Percentiles rank a stretch among this genome's conserved stretches.
Conservation (phyloP, 2,888 invertebrate species). For the Oscheius sp. region DNA sequence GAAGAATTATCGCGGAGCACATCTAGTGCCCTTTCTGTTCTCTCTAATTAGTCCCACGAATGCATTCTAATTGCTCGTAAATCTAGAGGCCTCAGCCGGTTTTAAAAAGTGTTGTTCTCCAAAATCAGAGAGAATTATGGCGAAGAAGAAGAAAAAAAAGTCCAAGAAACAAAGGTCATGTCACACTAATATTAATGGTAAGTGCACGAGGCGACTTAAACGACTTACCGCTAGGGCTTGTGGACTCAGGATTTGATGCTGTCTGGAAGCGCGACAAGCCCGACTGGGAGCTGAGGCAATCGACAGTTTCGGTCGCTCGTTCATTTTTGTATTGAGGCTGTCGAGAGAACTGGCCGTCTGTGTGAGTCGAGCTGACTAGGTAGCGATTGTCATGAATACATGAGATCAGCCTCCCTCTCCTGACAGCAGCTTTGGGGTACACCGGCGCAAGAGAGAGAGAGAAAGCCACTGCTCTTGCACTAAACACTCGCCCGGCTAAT, state of each 20-base stretch:
- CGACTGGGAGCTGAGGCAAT: slow-evolving; percentile 37
- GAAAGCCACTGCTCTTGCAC: too few relatives aligned
- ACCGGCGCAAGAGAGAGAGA: not conserved
- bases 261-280: slow-evolving; percentile 30
- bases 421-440: slow-evolving; percentile 15
- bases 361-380: slow-evolving; percentile 9
- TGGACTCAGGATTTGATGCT: slow-evolving; percentile 48
- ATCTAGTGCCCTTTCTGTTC: too few relatives aligned
- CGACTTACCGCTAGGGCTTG: slow-evolving; percentile 48
- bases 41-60: too few relatives aligned
- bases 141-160: not conserved
- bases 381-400: slow-evolving; percentile 31
- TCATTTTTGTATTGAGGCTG: too few relatives aligned
- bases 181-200: not conserved
- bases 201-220: not conserved
- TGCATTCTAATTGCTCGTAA: too few relatives aligned
- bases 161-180: not conserved
- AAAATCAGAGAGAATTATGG: not conserved
- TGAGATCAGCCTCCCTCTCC: not conserved
- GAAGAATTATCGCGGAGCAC: too few relatives aligned
- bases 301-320: slow-evolving; percentile 34
- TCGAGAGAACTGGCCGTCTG: too few relatives aligned
- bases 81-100: too few relatives aligned
- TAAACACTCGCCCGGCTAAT: slow-evolving; percentile 23
- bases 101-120: too few relatives aligned